Base-by-base conservation (phyloP, 37 sponge, comb jelly and placozoan genomes). In the Cliona cf. orientalis region DNA sequence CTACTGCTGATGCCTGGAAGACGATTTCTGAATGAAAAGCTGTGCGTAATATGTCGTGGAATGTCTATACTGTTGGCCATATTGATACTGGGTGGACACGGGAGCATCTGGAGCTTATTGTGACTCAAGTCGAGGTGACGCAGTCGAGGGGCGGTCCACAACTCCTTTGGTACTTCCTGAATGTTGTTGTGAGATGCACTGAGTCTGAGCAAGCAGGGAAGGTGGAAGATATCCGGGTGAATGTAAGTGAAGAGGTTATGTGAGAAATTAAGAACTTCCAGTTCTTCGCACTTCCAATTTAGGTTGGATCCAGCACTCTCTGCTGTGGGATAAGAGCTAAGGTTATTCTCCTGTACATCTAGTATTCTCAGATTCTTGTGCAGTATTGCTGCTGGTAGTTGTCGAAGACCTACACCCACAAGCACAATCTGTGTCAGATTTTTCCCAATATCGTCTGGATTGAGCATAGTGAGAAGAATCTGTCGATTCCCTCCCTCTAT, bases 61-160 rank as follows among this genome's bases (percentile, higher is more conserved):
- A 42, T 0, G 14, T 0, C 1, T 5, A 59, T 25, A 76, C 29
- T 63, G 45, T 31, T 39, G 11, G 25, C 6, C 25, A 28, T 28
- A 17, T 25, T 29, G 25, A 76, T 14, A 22, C 3, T 26, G 14
- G 46, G 45, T 23, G 79, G 91, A 26, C 72, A 85, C 5, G 91
- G 87, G 41, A 75, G 60, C 14, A 43, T 28, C 3, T 26, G 58
- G 37, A 91, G 65, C 22, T 41, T 46, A 53, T 91, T 91, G 22
- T 82, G 39, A 21, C 60, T 39, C 21, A 87, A 58, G 41, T 87
- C 43, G 19, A 91, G 71, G 0, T 58, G 22, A 23, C 78, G 21
- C 22, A 91, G 79, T 14, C n/a, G 11, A 1, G 83, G 83, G 2
- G 89, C 79, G 2, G 56, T 63, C 92, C 92, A 91, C 79, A 82